Conservation (phyloP, 2,113 vertebrate species). For the Donacobius atricapilla region DNA sequence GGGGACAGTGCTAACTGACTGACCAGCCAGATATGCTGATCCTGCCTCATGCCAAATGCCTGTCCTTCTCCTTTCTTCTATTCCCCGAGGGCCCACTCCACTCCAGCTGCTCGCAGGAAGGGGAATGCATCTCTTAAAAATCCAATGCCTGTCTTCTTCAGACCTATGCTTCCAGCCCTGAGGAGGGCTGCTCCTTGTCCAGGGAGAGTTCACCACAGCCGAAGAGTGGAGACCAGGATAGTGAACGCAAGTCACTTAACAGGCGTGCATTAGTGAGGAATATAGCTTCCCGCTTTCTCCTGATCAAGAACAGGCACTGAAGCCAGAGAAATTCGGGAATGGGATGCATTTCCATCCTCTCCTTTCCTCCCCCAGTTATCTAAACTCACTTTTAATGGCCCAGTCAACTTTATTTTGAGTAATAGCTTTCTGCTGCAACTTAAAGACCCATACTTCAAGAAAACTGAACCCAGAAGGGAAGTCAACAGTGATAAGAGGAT, state of each 20-base stretch:
- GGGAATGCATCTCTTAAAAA: not conserved
- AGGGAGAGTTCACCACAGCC: not conserved
- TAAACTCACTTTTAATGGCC: slow-evolving; percentile 46
- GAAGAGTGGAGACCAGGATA: not conserved
- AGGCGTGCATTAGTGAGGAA: not conserved
- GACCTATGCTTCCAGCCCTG: not conserved
- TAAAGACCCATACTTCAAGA: slow-evolving; percentile 33
- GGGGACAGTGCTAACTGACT: not conserved
- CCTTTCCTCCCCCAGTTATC: not conserved
- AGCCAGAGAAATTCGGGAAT: not conserved
- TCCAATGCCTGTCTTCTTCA: not conserved
- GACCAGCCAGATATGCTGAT: not conserved
- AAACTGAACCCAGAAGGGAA: slow-evolving; percentile 56
- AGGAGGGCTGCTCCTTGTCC: not conserved
- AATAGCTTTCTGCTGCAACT: slow-evolving; percentile 47
- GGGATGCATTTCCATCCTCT: not conserved
- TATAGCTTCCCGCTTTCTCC: not conserved
- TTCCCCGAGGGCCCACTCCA: fast-evolving
- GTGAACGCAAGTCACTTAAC: not conserved
- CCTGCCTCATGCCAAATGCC: not conserved
- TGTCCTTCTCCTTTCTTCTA: not conserved
- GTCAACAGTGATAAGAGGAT: slow-evolving; percentile 51
- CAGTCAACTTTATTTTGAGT: slow-evolving; percentile 55
- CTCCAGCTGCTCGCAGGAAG: not conserved
- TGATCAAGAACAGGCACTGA: not conserved